Evolutionary conservation across 30 jellyfish, hydroid and myxozoan species (phyloP), one percentile per base, ranked within the genome.

Genomic region (Hydra vulgaris): DNA sequence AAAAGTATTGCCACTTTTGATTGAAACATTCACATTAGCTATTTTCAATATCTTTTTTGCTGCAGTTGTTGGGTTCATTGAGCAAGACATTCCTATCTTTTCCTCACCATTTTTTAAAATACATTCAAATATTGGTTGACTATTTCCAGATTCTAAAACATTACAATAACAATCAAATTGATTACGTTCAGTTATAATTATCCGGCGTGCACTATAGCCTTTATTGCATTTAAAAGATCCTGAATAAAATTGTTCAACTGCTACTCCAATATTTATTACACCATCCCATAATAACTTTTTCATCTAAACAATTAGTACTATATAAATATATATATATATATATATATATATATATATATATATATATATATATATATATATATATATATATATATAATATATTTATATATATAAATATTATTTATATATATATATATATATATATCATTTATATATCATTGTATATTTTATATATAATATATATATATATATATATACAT

Each of bases 31-130:
- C 5, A 69, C 27, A 23, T 23, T 20, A 20, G 76, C 76, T 23
- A 20, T 1, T 69, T 69, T 23, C 8, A 69, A 69, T 20, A 69
- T 20, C 27, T 69, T 69, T 23, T 69, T 69, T 21, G 27, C 76
- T 20, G 76, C 76, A 69, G 15, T 69, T 69, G 76, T 69, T 69
- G 76, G 76, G 15, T n/a, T 69, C 25, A 23, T 69, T 1, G 76
- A 21, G 8, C 5, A 20, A 20, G 76, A 69, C 61, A 40, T 40
- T 3, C 61, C 61, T 3, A 40, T 40, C 12, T 40, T 40, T 3
- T 40, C 61, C 12, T 40, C 61, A 40, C 61, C 61, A 40, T 40
- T 40, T 40, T 40, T 40, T 40, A 40, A 40, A 40, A 40, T 40
- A 40, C 61, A 40, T 40, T 40, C 61, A 40, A 40, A 40, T 12